Evolutionary conservation across 2,888 invertebrate species (phyloP).

Genomic region (Scelioninae gen. 2): DNA sequence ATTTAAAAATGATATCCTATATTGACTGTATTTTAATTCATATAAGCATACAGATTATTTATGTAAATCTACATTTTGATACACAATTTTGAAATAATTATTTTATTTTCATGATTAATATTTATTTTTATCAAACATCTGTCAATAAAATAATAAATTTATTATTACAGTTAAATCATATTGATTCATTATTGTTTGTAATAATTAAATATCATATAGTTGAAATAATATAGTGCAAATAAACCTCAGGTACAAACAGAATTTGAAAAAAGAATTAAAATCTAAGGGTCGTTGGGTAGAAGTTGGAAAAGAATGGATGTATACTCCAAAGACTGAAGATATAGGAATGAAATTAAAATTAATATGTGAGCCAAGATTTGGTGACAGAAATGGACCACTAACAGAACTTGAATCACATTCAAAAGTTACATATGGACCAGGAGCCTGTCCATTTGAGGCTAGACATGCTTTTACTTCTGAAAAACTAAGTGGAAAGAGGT

Average conservation of each 20-base stretch:
- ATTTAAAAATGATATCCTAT: too few relatives aligned
- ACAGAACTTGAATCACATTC: conserved; percentile 79
- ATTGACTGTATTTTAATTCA: too few relatives aligned
- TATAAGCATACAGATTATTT: too few relatives aligned
- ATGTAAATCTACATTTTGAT: too few relatives aligned
- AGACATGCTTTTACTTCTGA: conserved; percentile 84
- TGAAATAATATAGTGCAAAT: too few relatives aligned
- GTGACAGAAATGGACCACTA: conserved; percentile 78
- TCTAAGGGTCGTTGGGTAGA: conserved; percentile 77
- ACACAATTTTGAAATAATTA: too few relatives aligned
- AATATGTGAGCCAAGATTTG: conserved; percentile 77
- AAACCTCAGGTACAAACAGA: not conserved
- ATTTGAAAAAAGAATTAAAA: not conserved
- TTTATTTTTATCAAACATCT: too few relatives aligned
- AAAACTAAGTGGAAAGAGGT: conserved; percentile 79
- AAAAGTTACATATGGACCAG: conserved; percentile 84
- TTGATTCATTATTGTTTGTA: too few relatives aligned
- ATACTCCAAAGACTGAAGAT: conserved; percentile 79
- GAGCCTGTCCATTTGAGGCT: conserved; percentile 86
- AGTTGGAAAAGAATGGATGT: conserved; percentile 79
- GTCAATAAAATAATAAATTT: too few relatives aligned
- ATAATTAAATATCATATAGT: too few relatives aligned
- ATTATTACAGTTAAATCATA: too few relatives aligned
- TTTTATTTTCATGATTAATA: too few relatives aligned
- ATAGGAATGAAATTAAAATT: conserved; percentile 83